A percentile compares a stretch with the other conserved stretches of the same genome.
Evolutionary conservation across 2,797 vertebrate genomes (phyloP).

Genomic region (Lycodopsis pacificus): DNA sequence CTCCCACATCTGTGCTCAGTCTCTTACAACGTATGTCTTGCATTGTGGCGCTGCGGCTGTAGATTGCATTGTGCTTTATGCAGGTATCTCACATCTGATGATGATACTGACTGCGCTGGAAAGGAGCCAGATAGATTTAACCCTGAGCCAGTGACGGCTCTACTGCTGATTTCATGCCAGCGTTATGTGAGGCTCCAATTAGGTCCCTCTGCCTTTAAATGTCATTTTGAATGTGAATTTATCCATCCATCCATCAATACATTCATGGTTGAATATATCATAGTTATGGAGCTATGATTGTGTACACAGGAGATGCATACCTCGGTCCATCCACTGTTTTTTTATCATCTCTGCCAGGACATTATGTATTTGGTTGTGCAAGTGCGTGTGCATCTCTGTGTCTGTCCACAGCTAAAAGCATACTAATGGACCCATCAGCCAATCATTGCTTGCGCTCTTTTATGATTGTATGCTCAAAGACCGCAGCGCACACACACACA

Average conservation of each 20-base stretch:
- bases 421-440: neutral
- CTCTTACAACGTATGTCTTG: conserved; percentile 35
- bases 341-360: neutral
- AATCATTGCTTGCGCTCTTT: neutral
- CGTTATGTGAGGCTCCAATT: neutral
- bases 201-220: neutral
- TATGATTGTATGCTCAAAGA: neutral
- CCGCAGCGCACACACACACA: neutral
- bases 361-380: neutral
- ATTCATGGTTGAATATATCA: neutral
- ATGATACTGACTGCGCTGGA: conserved; percentile 23
- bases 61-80: conserved; percentile 11
- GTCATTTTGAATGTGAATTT: neutral
- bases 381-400: neutral
- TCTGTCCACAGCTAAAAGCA: neutral
- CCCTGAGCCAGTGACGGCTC: conserved; percentile 30
- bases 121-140: conserved; percentile 35
- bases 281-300: neutral
- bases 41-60: conserved; percentile 32
- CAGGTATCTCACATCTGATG: conserved; percentile 20
- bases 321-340: neutral
- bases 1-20: conserved; percentile 51
- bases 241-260: neutral
- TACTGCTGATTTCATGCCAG: conserved; percentile 35
- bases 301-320: neutral